Percentiles rank a stretch among this genome's conserved stretches.
phyloP scores from a whole-genome alignment of 2,888 invertebrate genomes.

The Bombylius discolor region DNA sequence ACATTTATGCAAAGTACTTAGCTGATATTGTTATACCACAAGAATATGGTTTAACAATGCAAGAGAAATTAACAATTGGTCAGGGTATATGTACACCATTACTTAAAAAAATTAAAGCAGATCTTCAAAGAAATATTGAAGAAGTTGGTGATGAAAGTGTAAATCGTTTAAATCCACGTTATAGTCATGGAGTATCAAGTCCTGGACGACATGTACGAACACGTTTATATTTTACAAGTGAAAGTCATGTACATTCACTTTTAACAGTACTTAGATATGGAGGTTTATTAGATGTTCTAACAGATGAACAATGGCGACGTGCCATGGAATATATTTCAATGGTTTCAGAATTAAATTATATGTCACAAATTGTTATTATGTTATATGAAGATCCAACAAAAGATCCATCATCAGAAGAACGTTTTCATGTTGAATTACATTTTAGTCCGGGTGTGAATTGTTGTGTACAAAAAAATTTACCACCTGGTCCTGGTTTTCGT shows the following conservation, averaged over 20 bases:
- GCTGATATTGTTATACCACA: conserved; percentile 99
- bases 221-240: conserved; percentile 97
- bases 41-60: conserved; percentile 92
- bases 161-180: conserved; percentile 91
- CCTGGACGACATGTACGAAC: conserved; percentile 97
- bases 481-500: conserved; percentile 84
- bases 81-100: conserved; percentile 96
- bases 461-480: conserved; percentile 87
- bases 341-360: conserved; percentile 96
- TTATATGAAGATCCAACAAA: conserved; percentile 97
- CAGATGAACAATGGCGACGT: conserved; percentile 94
- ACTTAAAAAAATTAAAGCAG: conserved; percentile 87
- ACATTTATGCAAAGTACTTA: conserved; percentile 89
- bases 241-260: conserved; percentile 96
- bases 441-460: conserved; percentile 98
- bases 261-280: conserved; percentile 91
- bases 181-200: conserved; percentile 95
- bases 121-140: conserved; percentile 86
- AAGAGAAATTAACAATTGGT: conserved; percentile 92
- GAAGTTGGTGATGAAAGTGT: conserved; percentile 89
- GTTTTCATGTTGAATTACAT: conserved; percentile 97
- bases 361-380: conserved; percentile 99
- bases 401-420: conserved; percentile 77
- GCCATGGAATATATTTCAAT: conserved; percentile 98
- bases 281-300: conserved; percentile 70